Evolutionary conservation across 2,797 vertebrate genomes (phyloP).

Genomic region (Ceryle rudis): DNA sequence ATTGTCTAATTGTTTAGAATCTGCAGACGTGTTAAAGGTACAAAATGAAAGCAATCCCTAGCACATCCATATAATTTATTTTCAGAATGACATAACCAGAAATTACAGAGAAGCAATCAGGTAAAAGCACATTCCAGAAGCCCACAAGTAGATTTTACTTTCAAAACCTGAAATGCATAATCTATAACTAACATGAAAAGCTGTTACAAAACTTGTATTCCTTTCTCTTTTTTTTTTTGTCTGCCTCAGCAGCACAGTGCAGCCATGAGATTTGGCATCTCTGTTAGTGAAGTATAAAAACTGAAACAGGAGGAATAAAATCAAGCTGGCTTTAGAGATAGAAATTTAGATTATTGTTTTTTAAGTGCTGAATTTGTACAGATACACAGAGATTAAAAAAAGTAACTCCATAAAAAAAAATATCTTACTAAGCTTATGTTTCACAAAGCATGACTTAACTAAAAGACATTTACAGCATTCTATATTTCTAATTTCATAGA

Average conservation of each 20-base stretch:
- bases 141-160: neutral
- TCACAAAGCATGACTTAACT: neutral
- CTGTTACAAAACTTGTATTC: neutral
- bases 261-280: neutral
- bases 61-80: neutral
- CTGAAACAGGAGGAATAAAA: neutral
- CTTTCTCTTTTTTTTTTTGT: neutral
- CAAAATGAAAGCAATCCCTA: neutral
- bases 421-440: neutral
- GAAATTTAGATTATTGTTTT: neutral
- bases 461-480: neutral
- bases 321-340: neutral
- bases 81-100: neutral
- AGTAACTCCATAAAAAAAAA: neutral
- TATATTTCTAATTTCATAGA: neutral
- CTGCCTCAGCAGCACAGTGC: neutral
- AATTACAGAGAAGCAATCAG: neutral
- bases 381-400: neutral
- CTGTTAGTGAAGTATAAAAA: neutral
- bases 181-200: neutral
- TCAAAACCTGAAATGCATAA: neutral
- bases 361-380: neutral
- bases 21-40: neutral
- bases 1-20: neutral
- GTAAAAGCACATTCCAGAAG: neutral